These are phyloP conservation scores for Habrosyne pyritoides DNA, from an alignment of 2,888 invertebrate species.

Conservation along the genomic window DNA sequence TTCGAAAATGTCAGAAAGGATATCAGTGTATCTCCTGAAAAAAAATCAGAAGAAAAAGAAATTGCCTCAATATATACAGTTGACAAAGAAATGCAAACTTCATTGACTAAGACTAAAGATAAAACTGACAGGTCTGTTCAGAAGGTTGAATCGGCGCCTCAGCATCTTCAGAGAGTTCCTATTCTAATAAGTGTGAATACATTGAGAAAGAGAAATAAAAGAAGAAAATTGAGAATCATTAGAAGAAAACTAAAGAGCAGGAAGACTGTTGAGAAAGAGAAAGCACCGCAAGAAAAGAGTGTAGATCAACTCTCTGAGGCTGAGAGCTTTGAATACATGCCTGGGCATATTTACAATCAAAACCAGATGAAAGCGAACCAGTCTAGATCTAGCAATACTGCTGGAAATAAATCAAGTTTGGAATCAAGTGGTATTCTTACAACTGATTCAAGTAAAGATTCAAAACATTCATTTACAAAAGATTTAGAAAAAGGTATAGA, in stretches of 20 bases:
- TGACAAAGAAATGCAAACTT: constrained; percentile 74
- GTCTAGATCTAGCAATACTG: constrained; percentile 39
- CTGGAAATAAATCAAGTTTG: constrained; percentile 72
- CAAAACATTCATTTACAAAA: constrained; percentile 73
- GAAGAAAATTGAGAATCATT: constrained; percentile 47
- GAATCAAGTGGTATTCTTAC: constrained; percentile 70
- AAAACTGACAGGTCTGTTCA: constrained; percentile 29
- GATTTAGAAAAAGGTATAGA: constrained; percentile 86
- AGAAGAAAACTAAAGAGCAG: constrained; percentile 47
- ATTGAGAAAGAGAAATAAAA: constrained; percentile 54
- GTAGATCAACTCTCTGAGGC: constrained; percentile 80
- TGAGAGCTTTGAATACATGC: constrained; percentile 87
- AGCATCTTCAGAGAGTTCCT: constrained; percentile 50
- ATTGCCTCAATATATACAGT: constrained; percentile 37
- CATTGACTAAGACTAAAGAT: constrained; percentile 46
- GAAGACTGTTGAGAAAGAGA: constrained; percentile 45
- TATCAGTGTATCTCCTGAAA: constrained; percentile 58
- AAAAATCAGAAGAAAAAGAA: constrained; percentile 40
- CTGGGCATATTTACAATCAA: constrained; percentile 83
- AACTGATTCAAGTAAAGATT: constrained; percentile 72
- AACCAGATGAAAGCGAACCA: constrained; percentile 57
- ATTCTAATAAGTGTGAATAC: constrained; percentile 68
- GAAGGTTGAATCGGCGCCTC: constrained; percentile 19
- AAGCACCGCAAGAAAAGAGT: constrained; percentile 53
- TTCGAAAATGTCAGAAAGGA: constrained; percentile 58